Percentiles rank a stretch among this genome's conserved stretches.
Evolutionary conservation across 2,797 vertebrate species (phyloP).

Genomic region (Premnoplex brunnescens): DNA sequence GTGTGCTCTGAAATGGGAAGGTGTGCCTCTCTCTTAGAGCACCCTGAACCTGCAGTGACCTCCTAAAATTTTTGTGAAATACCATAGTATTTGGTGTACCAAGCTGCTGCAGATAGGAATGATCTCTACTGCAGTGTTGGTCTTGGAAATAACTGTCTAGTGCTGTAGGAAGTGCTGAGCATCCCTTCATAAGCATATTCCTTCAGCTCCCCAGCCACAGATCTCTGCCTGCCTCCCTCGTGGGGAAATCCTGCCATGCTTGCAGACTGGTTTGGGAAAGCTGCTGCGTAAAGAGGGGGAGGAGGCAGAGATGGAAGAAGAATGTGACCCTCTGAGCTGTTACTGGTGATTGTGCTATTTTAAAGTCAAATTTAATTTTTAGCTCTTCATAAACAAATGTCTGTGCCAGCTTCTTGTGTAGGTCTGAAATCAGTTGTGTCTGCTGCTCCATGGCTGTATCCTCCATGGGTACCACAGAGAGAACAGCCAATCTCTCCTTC

Average conservation of each 20-base stretch:
- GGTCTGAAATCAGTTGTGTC: background rate
- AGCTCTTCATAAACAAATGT: slow-evolving; percentile 33
- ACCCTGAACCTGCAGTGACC: background rate
- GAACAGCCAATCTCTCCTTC: background rate
- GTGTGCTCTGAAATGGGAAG: background rate
- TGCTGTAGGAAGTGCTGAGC: background rate
- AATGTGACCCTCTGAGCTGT: slow-evolving; percentile 10
- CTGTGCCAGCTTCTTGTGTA: slow-evolving; percentile 20
- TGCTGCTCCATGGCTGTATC: background rate
- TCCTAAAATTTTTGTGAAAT: background rate
- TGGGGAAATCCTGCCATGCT: background rate
- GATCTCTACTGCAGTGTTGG: background rate
- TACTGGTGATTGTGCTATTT: background rate
- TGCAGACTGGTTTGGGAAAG: background rate
- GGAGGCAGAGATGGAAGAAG: slow-evolving; percentile 14
- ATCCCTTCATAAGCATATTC: background rate
- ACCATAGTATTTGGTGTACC: background rate
- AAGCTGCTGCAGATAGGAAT: background rate
- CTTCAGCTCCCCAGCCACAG: background rate
- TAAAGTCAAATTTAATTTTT: slow-evolving; percentile 44
- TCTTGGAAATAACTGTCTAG: background rate
- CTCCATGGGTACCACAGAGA: background rate
- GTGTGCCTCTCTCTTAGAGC: background rate
- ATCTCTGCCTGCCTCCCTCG: background rate
- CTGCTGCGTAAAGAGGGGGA: background rate